Evolutionary conservation across 2,888 invertebrate genomes (phyloP), one percentile per base, ranked within the genome.

Genomic region (Ellobium chinense): DNA sequence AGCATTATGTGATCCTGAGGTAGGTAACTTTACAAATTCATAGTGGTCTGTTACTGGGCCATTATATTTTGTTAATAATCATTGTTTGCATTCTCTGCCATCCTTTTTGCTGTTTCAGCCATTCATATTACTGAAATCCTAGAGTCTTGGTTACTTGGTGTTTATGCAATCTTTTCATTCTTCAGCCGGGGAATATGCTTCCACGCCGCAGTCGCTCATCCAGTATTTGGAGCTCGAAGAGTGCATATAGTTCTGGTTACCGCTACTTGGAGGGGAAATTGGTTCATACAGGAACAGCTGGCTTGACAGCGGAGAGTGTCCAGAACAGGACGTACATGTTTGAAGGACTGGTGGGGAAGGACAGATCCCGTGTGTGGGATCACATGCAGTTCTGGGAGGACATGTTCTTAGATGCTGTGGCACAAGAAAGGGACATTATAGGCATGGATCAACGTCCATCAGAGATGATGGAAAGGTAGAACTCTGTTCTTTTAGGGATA

Each of bases 381-480:
- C 98, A 99, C 94, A 90, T 93, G 91, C 93, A 93, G 88, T 99
- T 99, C 93, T 99, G 99, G 99, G 99, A 99, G 93, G 99, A 99
- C 92, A 97, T 98, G 0, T 99, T 99, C 92, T 94, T 99, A 78
- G 99, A 99, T 94, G 98, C 99, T 0, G 99, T 99, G 1, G 95
- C 95, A 31, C 99, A 99, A 93, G 99, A 99, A 92, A 94, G 99
- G 31, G 99, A 99, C 91, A 97, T 99, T 95, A 97, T 99, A 87
- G 93, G 99, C 77, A 99, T 99, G 99, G 99, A 99, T 94, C 99
- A 99, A 94, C 98, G 99, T 29, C 98, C 99, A 54, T 96, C 97
- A 78, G 99, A 99, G 94, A 99, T 99, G 99, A 98, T 99, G 97
- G 99, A 99, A 90, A 95, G 98, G 94, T 95, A 83, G n/a, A n/a